Conservation (phyloP, 2,113 vertebrate genomes). For the Nesogale talazaci region DNA sequence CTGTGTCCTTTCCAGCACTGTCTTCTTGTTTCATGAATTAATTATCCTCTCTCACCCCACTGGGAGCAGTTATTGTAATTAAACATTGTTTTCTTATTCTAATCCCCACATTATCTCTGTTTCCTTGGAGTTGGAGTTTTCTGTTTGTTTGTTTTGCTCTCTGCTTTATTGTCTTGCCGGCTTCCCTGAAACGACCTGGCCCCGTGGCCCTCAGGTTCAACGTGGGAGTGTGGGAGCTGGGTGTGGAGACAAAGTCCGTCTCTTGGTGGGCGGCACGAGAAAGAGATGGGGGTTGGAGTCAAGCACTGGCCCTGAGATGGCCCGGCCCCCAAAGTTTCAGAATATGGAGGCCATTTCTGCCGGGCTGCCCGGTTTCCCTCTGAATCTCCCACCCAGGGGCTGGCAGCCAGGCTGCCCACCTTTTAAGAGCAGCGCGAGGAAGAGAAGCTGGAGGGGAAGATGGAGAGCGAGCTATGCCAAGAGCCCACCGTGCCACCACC, state of each 20-base stretch:
- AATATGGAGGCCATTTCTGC: neutral
- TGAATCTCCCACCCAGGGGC: neutral
- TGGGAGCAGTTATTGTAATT: slow-evolving; percentile 37
- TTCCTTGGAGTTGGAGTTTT: slow-evolving; percentile 66
- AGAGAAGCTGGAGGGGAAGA: neutral
- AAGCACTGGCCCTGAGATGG: neutral
- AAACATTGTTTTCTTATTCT: slow-evolving; percentile 42
- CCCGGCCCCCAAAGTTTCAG: neutral
- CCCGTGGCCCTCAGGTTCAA: slow-evolving; percentile 38
- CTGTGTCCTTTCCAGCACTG: neutral
- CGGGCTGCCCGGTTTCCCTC: neutral
- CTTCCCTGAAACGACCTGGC: slow-evolving; percentile 49
- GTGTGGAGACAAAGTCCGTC: neutral
- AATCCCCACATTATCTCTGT: slow-evolving; percentile 58
- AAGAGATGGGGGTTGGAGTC: neutral
- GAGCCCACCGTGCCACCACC: neutral
- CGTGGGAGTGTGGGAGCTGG: neutral
- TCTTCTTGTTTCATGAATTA: slow-evolving; percentile 54
- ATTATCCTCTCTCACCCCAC: slow-evolving; percentile 9
- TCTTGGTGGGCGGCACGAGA: neutral
- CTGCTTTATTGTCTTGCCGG: slow-evolving; percentile 56
- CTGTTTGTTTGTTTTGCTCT: slow-evolving; percentile 68
- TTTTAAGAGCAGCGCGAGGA: neutral
- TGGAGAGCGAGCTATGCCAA: neutral
- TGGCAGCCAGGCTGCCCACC: neutral